Conservation (phyloP, 1,140 invertebrate genomes). For the Manduca sexta region DNA sequence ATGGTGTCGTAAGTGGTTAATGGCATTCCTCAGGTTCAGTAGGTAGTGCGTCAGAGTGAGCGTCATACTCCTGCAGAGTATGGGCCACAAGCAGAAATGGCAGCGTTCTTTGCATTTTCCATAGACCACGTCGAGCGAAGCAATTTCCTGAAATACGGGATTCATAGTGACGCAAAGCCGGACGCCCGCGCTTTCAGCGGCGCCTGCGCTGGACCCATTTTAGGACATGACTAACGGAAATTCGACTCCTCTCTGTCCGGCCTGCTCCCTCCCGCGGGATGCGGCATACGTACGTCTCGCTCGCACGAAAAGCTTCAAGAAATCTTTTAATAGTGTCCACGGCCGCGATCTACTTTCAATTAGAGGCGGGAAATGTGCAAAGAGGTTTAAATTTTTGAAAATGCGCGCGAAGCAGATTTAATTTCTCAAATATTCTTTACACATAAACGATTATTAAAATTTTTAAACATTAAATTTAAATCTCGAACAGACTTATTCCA, state of each 20-base stretch:
- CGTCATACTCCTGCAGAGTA: slow-evolving; percentile 50
- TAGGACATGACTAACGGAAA: slow-evolving; percentile 79
- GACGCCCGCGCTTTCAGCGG: slow-evolving; percentile 70
- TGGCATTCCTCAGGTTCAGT: slow-evolving; percentile 52
- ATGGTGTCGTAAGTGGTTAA: slow-evolving; percentile 50
- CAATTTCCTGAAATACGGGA: slow-evolving; percentile 66
- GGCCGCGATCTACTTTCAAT: slow-evolving; percentile 71
- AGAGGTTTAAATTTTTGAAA: slow-evolving; percentile 36
- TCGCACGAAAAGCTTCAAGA: slow-evolving; percentile 68
- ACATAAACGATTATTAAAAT: background rate
- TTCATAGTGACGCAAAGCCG: slow-evolving; percentile 65
- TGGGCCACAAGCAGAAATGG: slow-evolving; percentile 23
- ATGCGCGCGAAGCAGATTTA: slow-evolving; percentile 25
- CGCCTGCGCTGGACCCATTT: slow-evolving; percentile 76
- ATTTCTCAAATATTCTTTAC: slow-evolving; percentile 4
- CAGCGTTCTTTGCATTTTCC: slow-evolving; percentile 39
- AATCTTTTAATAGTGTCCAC: slow-evolving; percentile 74
- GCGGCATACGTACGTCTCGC: slow-evolving; percentile 49
- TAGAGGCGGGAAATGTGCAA: slow-evolving; percentile 64
- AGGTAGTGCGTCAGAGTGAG: slow-evolving; percentile 52
- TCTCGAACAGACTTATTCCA: no score
- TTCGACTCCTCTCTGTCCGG: slow-evolving; percentile 73
- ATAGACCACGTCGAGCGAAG: slow-evolving; percentile 31
- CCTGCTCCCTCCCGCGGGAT: slow-evolving; percentile 64
- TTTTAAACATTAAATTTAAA: background rate